These are phyloP conservation scores for Thyatira batis DNA, from an alignment of 2,888 invertebrate genomes.

Conservation along the genomic window DNA sequence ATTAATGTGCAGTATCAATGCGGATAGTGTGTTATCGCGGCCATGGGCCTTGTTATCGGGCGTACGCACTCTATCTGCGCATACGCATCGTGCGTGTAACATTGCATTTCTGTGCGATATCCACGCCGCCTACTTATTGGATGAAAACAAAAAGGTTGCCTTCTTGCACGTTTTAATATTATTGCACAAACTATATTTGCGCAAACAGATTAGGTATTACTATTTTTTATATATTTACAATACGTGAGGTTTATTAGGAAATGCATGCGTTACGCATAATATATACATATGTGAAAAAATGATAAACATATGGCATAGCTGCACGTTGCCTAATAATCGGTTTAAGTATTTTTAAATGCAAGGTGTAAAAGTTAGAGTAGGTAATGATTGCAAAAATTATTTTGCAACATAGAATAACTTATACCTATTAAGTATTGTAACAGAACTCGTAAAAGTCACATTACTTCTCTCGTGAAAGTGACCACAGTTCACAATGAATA, in stretches of 20 bases:
- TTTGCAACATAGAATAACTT: no score
- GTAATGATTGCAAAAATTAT: no score
- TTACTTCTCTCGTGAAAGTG: no score
- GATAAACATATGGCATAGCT: constrained; percentile 43
- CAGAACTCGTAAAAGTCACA: no score
- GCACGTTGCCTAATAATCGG: constrained; percentile 40
- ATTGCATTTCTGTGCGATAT: constrained; percentile 73
- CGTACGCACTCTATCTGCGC: constrained; percentile 71
- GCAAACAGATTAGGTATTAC: constrained; percentile 69
- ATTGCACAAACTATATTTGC: constrained; percentile 70
- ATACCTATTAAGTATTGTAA: no score
- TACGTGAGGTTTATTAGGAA: constrained; percentile 73
- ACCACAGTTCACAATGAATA: no score
- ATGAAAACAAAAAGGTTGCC: constrained; percentile 18
- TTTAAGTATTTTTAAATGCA: constrained; percentile 19
- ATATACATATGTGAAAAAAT: constrained; percentile 59
- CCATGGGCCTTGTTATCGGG: constrained; percentile 55
- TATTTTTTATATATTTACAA: constrained; percentile 56
- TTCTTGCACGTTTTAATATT: constrained; percentile 24
- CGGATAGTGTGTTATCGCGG: constrained; percentile 59
- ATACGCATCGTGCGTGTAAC: constrained; percentile 64
- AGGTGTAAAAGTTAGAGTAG: no score
- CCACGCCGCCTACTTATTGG: constrained; percentile 56
- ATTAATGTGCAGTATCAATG: constrained; percentile 52
- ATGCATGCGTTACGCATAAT: constrained; percentile 65